These are phyloP conservation scores for Pteropus rufus DNA, from an alignment of 2,797 vertebrate genomes.

Conservation along the genomic window DNA sequence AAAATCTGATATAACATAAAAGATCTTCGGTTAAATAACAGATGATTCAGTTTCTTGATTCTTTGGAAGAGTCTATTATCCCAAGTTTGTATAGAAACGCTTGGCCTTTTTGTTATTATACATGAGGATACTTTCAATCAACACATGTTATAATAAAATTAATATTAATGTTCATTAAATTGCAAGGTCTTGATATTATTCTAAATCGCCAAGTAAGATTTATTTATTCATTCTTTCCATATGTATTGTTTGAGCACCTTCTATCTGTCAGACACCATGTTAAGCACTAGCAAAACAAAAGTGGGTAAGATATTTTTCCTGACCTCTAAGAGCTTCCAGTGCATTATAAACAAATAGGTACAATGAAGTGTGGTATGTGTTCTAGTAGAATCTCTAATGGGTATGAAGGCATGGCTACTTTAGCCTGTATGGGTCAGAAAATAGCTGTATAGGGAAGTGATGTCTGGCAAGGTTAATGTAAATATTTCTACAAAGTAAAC, in stretches of 20 bases:
- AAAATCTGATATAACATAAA: neutral
- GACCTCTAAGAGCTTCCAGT: neutral
- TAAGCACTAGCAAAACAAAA: neutral
- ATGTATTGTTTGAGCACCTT: neutral
- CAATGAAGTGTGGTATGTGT: neutral
- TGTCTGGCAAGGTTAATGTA: neutral
- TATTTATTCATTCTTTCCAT: neutral
- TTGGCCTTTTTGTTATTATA: neutral
- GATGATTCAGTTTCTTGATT: neutral
- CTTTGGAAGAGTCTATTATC: neutral
- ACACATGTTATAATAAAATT: neutral
- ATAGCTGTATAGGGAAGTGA: neutral
- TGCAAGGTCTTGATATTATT: neutral
- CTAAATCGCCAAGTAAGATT: neutral
- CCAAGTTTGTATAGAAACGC: neutral
- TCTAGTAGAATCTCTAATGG: neutral
- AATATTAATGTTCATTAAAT: neutral
- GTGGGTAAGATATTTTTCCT: neutral
- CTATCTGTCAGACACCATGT: neutral
- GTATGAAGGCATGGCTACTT: neutral
- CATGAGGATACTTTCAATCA: neutral
- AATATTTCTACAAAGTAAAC: neutral
- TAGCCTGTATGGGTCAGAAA: neutral
- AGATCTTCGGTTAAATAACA: neutral
- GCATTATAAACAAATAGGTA: neutral